These are phyloP conservation scores for Stomatorhinus walkeri DNA, from an alignment of 2,797 vertebrate genomes.

Conservation along the genomic window DNA sequence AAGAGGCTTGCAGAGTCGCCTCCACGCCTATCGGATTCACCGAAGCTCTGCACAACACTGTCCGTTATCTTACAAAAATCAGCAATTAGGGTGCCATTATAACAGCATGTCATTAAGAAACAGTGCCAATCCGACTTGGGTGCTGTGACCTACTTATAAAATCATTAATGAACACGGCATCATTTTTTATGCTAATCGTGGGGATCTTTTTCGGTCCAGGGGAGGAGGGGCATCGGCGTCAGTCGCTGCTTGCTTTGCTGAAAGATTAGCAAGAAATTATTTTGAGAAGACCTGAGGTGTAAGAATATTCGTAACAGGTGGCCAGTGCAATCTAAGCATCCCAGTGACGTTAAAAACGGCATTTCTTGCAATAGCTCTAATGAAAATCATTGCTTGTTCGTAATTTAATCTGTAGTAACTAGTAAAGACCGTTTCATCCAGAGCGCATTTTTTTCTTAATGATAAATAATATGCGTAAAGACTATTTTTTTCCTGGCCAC, in stretches of 20 bases:
- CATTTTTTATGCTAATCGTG: conserved; percentile 67
- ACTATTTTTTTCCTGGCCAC: background rate
- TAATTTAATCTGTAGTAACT: background rate
- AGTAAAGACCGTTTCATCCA: background rate
- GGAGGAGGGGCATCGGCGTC: conserved; percentile 34
- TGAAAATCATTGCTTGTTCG: background rate
- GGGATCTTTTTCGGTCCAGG: conserved; percentile 53
- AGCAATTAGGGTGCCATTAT: conserved; percentile 34
- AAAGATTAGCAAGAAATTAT: conserved; percentile 62
- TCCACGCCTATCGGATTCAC: background rate
- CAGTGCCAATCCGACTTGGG: conserved; percentile 35
- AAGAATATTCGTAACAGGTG: conserved; percentile 57
- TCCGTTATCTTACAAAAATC: conserved; percentile 50
- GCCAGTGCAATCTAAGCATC: conserved; percentile 33
- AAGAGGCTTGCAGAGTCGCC: background rate
- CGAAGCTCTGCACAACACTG: conserved; percentile 31
- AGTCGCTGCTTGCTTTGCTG: conserved; percentile 42
- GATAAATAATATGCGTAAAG: background rate
- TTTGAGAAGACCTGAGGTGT: conserved; percentile 53
- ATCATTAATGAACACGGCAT: conserved; percentile 49
- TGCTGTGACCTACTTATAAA: conserved; percentile 63
- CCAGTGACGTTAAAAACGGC: conserved; percentile 2
- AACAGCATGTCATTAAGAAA: conserved; percentile 58
- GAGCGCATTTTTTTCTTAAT: background rate
- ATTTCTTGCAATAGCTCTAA: background rate